Evolutionary conservation across 1,140 invertebrate genomes (phyloP).

Genomic region (Anoplophora glabripennis): DNA sequence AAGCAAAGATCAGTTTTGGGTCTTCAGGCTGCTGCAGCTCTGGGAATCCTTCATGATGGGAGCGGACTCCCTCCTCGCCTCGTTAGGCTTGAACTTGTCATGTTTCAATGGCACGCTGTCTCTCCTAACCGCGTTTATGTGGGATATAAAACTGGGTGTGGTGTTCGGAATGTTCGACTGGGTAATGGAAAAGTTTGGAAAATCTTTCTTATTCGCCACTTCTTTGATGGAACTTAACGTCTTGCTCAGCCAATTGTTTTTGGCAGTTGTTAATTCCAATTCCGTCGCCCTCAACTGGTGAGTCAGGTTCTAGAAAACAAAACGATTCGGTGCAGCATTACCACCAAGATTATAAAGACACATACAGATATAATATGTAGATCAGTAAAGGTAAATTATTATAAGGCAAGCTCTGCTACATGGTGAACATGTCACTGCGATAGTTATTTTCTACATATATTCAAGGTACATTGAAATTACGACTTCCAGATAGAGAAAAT

Average conservation of each 20-base stretch:
- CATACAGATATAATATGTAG: no score
- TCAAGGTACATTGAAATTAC: no score
- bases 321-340: not conserved
- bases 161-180: conserved; percentile 25
- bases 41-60: conserved; percentile 46
- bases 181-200: conserved; percentile 29
- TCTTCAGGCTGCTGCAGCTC: conserved; percentile 46
- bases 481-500: no score
- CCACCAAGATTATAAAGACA: no score
- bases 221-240: conserved; percentile 61
- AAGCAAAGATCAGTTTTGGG: conserved; percentile 35
- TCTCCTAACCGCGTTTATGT: conserved; percentile 39
- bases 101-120: conserved; percentile 42
- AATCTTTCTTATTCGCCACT: conserved; percentile 47
- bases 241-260: conserved; percentile 83
- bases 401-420: no score
- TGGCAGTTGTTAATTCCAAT: conserved; percentile 75
- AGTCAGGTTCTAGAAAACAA: conserved; percentile 72
- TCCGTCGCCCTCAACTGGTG: conserved; percentile 84
- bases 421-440: no score
- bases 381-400: no score
- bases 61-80: conserved; percentile 37
- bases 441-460: no score
- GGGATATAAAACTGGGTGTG: conserved; percentile 45
- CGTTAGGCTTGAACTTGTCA: conserved; percentile 22